Evolutionary conservation across 1,140 invertebrate species (phyloP), one percentile per base, ranked within the genome.

Genomic region (Cyphomyrmex costatus): DNA sequence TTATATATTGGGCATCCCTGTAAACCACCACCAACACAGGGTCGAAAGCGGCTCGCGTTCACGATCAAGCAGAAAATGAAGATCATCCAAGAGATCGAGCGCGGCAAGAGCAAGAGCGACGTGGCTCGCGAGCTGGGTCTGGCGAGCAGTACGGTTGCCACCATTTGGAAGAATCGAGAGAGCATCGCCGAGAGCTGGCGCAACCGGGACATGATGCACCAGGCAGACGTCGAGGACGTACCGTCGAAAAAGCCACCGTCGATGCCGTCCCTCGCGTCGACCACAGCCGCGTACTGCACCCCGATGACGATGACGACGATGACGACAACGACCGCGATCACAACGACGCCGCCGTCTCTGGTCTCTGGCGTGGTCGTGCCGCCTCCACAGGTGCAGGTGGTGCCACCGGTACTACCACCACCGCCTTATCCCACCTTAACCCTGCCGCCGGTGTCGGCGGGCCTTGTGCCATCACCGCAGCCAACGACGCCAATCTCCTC

Each of bases 51-150:
- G 93, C 95, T 96, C 89, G 96, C 96, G 90, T 96, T 96, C 95
- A 96, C 96, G 91, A 95, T 96, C 93, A 96, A 96, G 95, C 95
- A 96, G 95, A 96, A 96, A 95, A 96, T 96, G 95, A 96, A 96
- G 95, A 96, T 96, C 92, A 96, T 96, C 94, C 96, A 95, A 92
- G 96, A 96, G 94, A 96, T 96, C 88, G 96, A 96, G 92, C 95
- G 95, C 71, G 96, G 96, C 65, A 96, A 96, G 94, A 96, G 95
- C 94, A 96, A 96, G 94, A 96, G 95, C 90, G 96, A 96, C 92
- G 96, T 96, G 85, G 96, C 96, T 88, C 93, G 96, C 56, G 95
- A 95, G 90, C 94, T 96, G 86, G 96, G 96, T 77, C 94, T 96
- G 90, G 96, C 96, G 71, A 96, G 96, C 93, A 96, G 96, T 78